Conservation (phyloP, 2,797 vertebrate species). For the Oreonectes daqikongensis region DNA sequence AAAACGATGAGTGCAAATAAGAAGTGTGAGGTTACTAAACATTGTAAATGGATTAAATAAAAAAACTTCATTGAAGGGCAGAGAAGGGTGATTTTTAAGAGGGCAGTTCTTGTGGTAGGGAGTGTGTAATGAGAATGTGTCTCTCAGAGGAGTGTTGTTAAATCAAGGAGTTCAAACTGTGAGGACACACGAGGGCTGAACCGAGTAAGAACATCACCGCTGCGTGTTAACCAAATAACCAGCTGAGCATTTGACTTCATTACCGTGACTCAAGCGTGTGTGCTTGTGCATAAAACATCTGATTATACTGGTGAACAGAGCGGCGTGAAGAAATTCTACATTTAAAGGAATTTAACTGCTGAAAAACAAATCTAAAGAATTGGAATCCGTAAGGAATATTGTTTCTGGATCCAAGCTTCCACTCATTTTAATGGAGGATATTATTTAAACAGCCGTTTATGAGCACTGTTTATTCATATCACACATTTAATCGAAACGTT, state of each 20-base stretch:
- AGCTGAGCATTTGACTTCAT: slow-evolving; percentile 4
- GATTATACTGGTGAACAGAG: slow-evolving; percentile 31
- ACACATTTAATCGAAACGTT: no score
- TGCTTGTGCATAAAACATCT: background rate
- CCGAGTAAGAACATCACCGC: slow-evolving; percentile 1
- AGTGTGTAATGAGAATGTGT: slow-evolving; percentile 8
- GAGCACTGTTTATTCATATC: no score
- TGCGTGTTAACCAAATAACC: slow-evolving; percentile 9
- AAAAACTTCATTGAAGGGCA: background rate
- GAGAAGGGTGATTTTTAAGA: background rate
- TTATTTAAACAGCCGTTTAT: no score
- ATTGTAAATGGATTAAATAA: background rate
- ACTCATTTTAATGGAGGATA: no score
- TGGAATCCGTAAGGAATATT: no score
- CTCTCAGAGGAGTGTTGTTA: slow-evolving; percentile 2
- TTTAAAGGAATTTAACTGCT: background rate
- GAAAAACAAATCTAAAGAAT: no score
- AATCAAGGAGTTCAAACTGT: slow-evolving; percentile 16
- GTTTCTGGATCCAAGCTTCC: no score
- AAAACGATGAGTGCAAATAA: background rate
- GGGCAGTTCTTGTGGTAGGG: background rate
- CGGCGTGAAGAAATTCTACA: slow-evolving; percentile 1
- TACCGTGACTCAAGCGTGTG: background rate
- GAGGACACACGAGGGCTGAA: background rate
- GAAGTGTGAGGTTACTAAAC: background rate